Evolutionary conservation across 2,113 vertebrate species (phyloP).

Genomic region (Poicephalus gulielmi): DNA sequence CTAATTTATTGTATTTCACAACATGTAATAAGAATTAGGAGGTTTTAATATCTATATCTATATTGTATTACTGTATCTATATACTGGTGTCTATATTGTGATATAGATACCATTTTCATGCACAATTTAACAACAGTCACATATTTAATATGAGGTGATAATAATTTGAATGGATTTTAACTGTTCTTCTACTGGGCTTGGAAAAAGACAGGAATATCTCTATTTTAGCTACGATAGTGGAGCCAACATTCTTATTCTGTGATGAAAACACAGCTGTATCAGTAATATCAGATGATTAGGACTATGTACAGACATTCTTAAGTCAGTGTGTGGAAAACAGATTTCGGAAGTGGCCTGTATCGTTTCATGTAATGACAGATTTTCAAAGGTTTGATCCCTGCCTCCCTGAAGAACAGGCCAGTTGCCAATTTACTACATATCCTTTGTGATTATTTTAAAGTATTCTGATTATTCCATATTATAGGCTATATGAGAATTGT

Average conservation of each 20-base stretch:
- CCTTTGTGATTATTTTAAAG: neutral
- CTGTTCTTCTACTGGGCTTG: neutral
- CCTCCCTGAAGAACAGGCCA: accelerated
- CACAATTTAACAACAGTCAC: neutral
- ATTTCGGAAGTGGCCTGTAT: neutral
- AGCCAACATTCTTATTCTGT: neutral
- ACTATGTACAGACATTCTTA: neutral
- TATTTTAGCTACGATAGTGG: neutral
- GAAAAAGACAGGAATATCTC: neutral
- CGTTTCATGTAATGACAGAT: neutral
- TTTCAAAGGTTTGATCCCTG: neutral
- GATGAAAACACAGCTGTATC: neutral
- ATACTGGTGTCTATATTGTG: neutral
- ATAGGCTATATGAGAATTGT: neutral
- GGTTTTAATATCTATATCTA: neutral
- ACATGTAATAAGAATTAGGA: neutral
- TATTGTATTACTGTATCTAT: neutral
- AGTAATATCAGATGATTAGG: neutral
- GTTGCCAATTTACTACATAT: neutral
- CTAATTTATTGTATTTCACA: neutral
- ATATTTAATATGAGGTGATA: neutral
- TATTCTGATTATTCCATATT: neutral
- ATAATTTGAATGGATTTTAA: neutral
- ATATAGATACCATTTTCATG: neutral
- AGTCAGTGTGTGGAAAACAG: neutral